Evolutionary conservation across 2,113 vertebrate genomes (phyloP).

Genomic region (Epinephelus fuscoguttatus): DNA sequence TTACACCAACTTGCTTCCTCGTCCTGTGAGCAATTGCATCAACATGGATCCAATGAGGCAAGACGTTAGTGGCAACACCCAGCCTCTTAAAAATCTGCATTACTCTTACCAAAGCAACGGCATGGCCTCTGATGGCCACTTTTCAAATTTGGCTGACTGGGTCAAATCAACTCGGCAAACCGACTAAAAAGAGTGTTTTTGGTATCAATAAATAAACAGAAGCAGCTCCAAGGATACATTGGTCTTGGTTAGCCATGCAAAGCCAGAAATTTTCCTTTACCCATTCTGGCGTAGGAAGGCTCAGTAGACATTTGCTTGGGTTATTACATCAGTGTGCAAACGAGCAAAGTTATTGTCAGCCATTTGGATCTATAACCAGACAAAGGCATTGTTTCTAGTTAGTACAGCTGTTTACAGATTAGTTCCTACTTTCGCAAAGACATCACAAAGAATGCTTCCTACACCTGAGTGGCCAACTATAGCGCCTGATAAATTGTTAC

Average conservation of each 20-base stretch:
- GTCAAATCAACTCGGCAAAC: conserved; percentile 36
- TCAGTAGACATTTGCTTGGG: conserved; percentile 30
- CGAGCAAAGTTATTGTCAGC: not conserved
- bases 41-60: conserved; percentile 67
- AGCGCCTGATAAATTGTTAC: not conserved
- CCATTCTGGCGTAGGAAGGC: not conserved
- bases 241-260: not conserved
- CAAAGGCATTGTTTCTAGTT: not conserved
- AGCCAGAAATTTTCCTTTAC: conserved; percentile 1
- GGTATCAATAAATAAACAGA: conserved; percentile 1
- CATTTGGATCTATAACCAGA: not conserved
- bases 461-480: not conserved
- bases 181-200: conserved; percentile 45
- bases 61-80: conserved; percentile 38
- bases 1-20: conserved; percentile 78
- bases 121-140: conserved; percentile 52
- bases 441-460: not conserved
- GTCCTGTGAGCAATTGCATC: conserved; percentile 64
- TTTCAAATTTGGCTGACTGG: conserved; percentile 66
- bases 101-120: conserved; percentile 63
- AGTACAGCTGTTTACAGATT: not conserved
- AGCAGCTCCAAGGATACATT: not conserved
- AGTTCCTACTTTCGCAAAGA: not conserved
- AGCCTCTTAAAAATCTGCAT: conserved; percentile 59
- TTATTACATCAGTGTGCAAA: conserved; percentile 14